Evolutionary conservation across 2,888 invertebrate genomes (phyloP).

Genomic region (Dorcus hopei): DNA sequence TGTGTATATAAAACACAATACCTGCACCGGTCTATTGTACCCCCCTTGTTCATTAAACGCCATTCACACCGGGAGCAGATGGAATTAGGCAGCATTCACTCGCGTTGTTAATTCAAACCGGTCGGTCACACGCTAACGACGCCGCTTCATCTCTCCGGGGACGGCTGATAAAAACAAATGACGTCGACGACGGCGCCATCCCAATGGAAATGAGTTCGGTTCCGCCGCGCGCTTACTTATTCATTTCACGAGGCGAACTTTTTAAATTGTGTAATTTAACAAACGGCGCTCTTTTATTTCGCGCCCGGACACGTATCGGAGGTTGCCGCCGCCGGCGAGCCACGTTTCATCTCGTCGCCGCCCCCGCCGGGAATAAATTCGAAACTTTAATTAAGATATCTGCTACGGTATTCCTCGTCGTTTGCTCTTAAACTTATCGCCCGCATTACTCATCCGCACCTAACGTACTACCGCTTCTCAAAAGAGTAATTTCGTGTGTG

Average conservation of each 20-base stretch:
- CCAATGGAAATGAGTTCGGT: conserved; percentile 47
- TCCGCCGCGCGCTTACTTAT: conserved; percentile 48
- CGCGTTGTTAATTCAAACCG: conserved; percentile 12
- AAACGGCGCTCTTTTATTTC: conserved; percentile 40
- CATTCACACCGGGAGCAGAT: conserved; percentile 18
- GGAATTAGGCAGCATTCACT: conserved; percentile 18
- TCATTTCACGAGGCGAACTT: conserved; percentile 52
- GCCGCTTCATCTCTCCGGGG: conserved; percentile 31
- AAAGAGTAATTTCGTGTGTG: too few species aligned
- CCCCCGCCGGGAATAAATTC: conserved; percentile 47
- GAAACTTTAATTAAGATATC: conserved; percentile 55
- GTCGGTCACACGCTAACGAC: conserved; percentile 15
- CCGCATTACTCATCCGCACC: too few species aligned
- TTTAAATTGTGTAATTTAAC: conserved; percentile 53
- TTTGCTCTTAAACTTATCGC: too few species aligned
- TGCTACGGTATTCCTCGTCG: conserved; percentile 25
- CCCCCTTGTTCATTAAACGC: conserved; percentile 22
- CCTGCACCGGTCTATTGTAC: not conserved
- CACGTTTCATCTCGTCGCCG: conserved; percentile 43
- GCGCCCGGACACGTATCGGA: conserved; percentile 24
- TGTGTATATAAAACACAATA: conserved; percentile 14
- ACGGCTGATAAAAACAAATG: conserved; percentile 49
- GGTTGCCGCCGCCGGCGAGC: conserved; percentile 22
- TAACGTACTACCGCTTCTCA: too few species aligned
- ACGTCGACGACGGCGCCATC: conserved; percentile 47